Conservation (phyloP, 2,113 vertebrate species). For the Brachypodius melanocephalos region DNA sequence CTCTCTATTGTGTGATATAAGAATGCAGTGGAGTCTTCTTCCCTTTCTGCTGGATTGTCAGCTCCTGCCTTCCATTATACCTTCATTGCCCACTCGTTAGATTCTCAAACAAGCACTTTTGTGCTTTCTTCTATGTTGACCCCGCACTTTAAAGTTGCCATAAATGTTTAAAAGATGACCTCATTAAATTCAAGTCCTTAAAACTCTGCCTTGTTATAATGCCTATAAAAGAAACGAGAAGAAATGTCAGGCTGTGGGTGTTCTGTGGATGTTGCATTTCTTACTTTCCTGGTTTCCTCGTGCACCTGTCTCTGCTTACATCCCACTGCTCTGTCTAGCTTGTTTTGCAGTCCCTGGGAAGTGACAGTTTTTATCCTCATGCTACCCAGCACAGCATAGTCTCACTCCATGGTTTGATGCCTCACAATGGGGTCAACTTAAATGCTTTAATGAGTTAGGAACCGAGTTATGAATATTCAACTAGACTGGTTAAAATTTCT, state of each 20-base stretch:
- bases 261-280: not conserved
- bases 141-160: not conserved
- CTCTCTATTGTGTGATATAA: not conserved
- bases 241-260: not conserved
- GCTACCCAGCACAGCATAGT: not conserved
- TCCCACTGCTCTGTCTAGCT: not conserved
- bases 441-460: not conserved
- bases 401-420: not conserved
- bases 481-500: not conserved
- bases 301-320: not conserved
- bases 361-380: not conserved
- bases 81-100: not conserved
- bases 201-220: not conserved
- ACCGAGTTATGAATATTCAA: not conserved
- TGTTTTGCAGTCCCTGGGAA: not conserved
- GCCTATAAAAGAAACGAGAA: not conserved
- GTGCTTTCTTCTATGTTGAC: not conserved
- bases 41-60: not conserved
- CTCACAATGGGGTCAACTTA: not conserved
- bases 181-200: conserved; percentile 11
- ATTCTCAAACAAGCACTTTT: not conserved
- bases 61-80: not conserved
- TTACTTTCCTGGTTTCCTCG: not conserved
- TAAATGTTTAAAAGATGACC: not conserved
- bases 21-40: not conserved